A percentile compares a stretch with the other conserved stretches of the same genome.
phyloP scores from a whole-genome alignment of 2,888 invertebrate species.

The Nyleta sp. region DNA sequence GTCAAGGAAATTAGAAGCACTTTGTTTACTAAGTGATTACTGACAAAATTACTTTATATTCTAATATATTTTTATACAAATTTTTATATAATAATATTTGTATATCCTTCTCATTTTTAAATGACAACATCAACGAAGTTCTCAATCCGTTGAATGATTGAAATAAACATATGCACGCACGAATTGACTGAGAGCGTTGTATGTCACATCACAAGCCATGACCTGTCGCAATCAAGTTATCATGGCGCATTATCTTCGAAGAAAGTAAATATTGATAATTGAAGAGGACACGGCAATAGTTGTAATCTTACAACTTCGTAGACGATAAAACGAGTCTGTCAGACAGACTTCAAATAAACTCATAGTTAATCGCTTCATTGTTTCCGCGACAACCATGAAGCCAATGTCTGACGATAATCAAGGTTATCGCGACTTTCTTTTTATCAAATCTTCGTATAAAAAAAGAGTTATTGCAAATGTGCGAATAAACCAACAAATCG shows the following conservation, averaged over 20 bases:
- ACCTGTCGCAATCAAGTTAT: conserved; percentile 76
- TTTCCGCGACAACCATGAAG: conserved; percentile 16
- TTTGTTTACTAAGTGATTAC: no score
- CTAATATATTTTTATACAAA: no score
- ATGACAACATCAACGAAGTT: conserved; percentile 11
- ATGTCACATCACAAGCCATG: conserved; percentile 70
- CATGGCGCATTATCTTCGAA: conserved; percentile 64
- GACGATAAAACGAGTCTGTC: conserved; percentile 26
- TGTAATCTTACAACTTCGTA: conserved; percentile 24
- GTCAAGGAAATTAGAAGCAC: no score
- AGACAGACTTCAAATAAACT: conserved; percentile 25
- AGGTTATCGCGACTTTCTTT: conserved; percentile 31
- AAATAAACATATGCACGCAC: conserved; percentile 12
- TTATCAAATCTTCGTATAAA: not conserved
- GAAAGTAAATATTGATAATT: conserved; percentile 63
- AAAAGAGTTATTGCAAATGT: no score
- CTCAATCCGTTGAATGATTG: conserved; percentile 8
- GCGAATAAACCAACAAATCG: no score
- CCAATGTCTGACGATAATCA: conserved; percentile 27
- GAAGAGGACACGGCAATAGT: conserved; percentile 32
- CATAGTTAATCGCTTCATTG: conserved; percentile 28
- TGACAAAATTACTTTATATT: no score
- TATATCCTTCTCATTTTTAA: conserved; percentile 18
- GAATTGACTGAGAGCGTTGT: conserved; percentile 22
- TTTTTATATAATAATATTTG: not conserved